phyloP scores from a whole-genome alignment of 37 sponge, comb jelly and placozoan species.

The Geodia barretti region DNA sequence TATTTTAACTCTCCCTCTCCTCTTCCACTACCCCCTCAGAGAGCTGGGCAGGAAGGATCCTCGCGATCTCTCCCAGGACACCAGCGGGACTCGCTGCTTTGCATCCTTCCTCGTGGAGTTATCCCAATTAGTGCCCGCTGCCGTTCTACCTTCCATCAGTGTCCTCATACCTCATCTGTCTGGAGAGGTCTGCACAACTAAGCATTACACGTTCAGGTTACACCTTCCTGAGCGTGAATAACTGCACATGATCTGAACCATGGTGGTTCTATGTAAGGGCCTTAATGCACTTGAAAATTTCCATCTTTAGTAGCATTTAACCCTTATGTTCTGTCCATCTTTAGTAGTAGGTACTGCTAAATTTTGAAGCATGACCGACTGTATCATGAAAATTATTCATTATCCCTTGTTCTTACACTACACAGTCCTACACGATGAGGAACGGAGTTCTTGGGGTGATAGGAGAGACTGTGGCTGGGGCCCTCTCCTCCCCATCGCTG shows the following conservation, averaged over 20 bases:
- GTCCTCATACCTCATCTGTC: slow-evolving; percentile 82
- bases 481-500: slow-evolving; percentile 8
- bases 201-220: no score
- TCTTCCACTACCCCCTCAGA: slow-evolving; percentile 5
- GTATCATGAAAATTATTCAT: no score
- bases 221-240: no score
- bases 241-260: no score
- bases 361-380: no score
- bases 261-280: no score
- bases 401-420: no score
- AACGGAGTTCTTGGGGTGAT: slow-evolving; percentile 85
- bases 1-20: not conserved
- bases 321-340: no score
- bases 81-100: slow-evolving; percentile 77
- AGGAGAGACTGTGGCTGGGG: slow-evolving; percentile 59
- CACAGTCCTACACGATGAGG: slow-evolving; percentile 79
- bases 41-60: slow-evolving; percentile 81
- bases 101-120: slow-evolving; percentile 78
- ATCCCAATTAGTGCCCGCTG: slow-evolving; percentile 44
- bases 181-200: no score
- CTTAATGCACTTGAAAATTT: no score
- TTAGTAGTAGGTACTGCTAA: no score
- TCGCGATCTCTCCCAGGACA: slow-evolving; percentile 75
- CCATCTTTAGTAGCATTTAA: no score
- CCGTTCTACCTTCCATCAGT: slow-evolving; percentile 61